These are phyloP conservation scores for Globia sparganii DNA, from an alignment of 2,888 invertebrate species.

Conservation along the genomic window DNA sequence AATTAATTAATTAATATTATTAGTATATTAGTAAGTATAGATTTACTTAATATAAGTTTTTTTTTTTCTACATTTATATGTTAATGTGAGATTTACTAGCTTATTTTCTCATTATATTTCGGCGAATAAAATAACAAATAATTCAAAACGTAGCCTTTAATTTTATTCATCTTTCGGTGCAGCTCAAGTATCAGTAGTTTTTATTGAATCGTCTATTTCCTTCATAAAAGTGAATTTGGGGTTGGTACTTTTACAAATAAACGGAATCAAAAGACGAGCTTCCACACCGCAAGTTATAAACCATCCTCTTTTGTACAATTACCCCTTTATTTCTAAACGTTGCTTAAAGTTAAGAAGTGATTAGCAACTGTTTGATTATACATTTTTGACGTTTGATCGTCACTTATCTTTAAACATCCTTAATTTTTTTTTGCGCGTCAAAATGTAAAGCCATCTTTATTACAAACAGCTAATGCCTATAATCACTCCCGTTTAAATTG, in stretches of 20 bases:
- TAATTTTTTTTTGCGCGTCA: too few relatives aligned
- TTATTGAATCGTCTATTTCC: not conserved
- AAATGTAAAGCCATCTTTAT: not conserved
- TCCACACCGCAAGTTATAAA: not conserved
- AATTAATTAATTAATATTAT: too few relatives aligned
- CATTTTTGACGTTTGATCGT: too few relatives aligned
- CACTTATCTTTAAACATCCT: too few relatives aligned
- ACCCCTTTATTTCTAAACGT: not conserved
- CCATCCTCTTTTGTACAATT: not conserved
- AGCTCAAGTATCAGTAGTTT: not conserved
- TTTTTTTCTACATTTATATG: slow-evolving; percentile 25
- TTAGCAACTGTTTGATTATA: too few relatives aligned
- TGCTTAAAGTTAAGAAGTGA: too few relatives aligned
- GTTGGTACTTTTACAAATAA: not conserved
- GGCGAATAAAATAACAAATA: not conserved
- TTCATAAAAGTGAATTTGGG: not conserved
- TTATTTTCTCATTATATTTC: not conserved
- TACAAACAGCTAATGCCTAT: not conserved
- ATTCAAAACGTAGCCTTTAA: not conserved
- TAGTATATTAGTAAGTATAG: too few relatives aligned
- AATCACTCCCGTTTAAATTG: not conserved
- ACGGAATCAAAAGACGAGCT: not conserved
- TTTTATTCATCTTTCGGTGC: not conserved
- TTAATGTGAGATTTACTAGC: slow-evolving; percentile 6
- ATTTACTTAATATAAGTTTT: slow-evolving; percentile 26